Evolutionary conservation across 2,797 vertebrate genomes (phyloP), one percentile per base, ranked within the genome.

Genomic region (Manis javanica): DNA sequence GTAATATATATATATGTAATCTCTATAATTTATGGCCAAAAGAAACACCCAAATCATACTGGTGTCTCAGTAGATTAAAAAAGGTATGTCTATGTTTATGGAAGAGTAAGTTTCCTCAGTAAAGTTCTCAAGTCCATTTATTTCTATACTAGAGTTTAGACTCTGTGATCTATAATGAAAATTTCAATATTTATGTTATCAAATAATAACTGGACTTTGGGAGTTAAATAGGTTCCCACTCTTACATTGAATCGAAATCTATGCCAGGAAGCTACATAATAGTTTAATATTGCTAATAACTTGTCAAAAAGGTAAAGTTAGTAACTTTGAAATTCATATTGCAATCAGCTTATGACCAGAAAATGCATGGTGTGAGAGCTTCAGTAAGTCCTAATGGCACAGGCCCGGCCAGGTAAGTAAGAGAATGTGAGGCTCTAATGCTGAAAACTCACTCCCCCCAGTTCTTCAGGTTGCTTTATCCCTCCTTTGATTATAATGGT

Each of bases 221-320:
- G n/a, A 3, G 3, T 11, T 4, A 42, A 84, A 18, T 18, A 3
- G 1, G 0, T 13, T 61, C 34, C n/a, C 10, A 21, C 21, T 53
- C 2, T 87, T 77, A 83, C 42, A 61, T 7, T 74, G 13, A 49
- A 26, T 19, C 64, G 18, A 82, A 87, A 86, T 13, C 3, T 18
- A 24, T 64, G 31, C 14, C 21, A 64, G 23, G 11, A 39, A 86
- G 3, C 14, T 31, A 71, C 1, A 49, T 10, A 15, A 81, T 26
- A 55, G 6, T 37, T 84, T 83, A 49, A 42, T 61, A 66, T 78
- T 66, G 24, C 19, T 55, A 68, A 68, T 5, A 31, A 37, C 24
- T 78, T 87, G 12, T 49, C 37, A 78, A 42, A 49, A 26, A 53
- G 10, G 9, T 3, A 46, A 19, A 87, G 26, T 5, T 42, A 87